Evolutionary conservation across 2,888 invertebrate genomes (phyloP).

Genomic region (Ellobium chinense): DNA sequence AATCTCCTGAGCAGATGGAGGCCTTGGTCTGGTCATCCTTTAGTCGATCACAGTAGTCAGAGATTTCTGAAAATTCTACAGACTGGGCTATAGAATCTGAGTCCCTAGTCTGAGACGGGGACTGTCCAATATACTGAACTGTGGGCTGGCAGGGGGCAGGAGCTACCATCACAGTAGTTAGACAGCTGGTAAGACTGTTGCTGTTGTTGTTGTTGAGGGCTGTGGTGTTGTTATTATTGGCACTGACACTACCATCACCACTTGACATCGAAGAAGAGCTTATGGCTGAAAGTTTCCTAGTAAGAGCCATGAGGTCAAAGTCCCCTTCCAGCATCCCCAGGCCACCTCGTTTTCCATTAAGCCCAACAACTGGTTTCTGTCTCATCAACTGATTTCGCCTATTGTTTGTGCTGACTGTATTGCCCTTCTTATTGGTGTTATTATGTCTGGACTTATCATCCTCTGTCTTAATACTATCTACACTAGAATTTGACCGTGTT

Average conservation of each 20-base stretch:
- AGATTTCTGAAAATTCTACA: slow-evolving; percentile 56
- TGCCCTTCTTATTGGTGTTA: background rate
- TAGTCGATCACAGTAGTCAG: slow-evolving; percentile 48
- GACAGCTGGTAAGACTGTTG: background rate
- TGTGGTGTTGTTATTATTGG: slow-evolving; percentile 25
- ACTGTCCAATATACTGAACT: slow-evolving; percentile 45
- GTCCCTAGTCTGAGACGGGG: slow-evolving; percentile 27
- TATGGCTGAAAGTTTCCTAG: slow-evolving; percentile 33
- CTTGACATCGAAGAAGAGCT: slow-evolving; percentile 17
- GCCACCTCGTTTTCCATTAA: slow-evolving; percentile 32
- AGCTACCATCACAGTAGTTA: slow-evolving; percentile 3
- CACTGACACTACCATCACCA: background rate
- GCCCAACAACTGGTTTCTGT: slow-evolving; percentile 30
- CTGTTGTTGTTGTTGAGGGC: slow-evolving; percentile 14
- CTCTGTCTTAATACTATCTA: background rate
- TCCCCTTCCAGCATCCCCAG: slow-evolving; percentile 41
- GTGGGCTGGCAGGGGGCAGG: slow-evolving; percentile 19
- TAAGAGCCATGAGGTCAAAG: slow-evolving; percentile 26
- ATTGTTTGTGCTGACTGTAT: background rate
- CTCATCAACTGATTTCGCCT: slow-evolving; percentile 25
- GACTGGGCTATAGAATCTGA: slow-evolving; percentile 44
- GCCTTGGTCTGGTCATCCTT: slow-evolving; percentile 44
- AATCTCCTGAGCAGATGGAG: slow-evolving; percentile 26
- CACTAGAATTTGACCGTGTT: background rate
- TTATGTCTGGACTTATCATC: background rate